Evolutionary conservation across 2,113 vertebrate genomes (phyloP).

Genomic region (Takifugu bimaculatus): DNA sequence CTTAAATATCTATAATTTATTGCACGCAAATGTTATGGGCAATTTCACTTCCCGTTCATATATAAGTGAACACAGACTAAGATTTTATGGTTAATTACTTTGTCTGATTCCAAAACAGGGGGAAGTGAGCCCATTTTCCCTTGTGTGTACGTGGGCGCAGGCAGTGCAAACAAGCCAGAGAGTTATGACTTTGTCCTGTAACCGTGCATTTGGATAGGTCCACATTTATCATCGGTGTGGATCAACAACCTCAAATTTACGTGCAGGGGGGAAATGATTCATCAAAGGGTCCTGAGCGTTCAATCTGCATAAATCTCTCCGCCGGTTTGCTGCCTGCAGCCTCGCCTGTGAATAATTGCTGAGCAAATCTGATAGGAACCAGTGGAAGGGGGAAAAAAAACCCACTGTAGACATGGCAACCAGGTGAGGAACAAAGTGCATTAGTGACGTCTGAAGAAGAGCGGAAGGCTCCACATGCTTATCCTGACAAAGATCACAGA

Average conservation of each 20-base stretch:
- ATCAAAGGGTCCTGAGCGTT: conserved; percentile 40
- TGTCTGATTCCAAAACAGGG: background rate
- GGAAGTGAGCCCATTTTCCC: background rate
- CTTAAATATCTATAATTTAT: no score
- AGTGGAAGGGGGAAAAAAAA: conserved; percentile 29
- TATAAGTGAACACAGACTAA: conserved; percentile 2
- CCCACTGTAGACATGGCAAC: conserved; percentile 30
- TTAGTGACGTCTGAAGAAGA: conserved; percentile 3
- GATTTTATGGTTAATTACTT: conserved; percentile 7
- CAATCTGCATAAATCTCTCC: conserved; percentile 66
- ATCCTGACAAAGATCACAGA: no score
- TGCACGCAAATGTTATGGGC: no score
- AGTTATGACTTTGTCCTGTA: conserved; percentile 55
- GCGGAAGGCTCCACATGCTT: background rate
- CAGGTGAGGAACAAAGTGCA: conserved; percentile 20
- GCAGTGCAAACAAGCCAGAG: conserved; percentile 40
- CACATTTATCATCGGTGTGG: conserved; percentile 55
- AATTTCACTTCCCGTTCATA: background rate
- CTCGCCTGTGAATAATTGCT: conserved; percentile 56
- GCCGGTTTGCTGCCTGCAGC: conserved; percentile 54
- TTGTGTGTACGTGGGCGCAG: background rate
- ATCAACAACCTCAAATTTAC: conserved; percentile 65
- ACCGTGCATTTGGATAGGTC: conserved; percentile 18
- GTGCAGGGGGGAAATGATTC: conserved; percentile 43
- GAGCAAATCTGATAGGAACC: conserved; percentile 27